phyloP scores from a whole-genome alignment of 2,888 invertebrate genomes.

The Nematopogon swammerdamellus region DNA sequence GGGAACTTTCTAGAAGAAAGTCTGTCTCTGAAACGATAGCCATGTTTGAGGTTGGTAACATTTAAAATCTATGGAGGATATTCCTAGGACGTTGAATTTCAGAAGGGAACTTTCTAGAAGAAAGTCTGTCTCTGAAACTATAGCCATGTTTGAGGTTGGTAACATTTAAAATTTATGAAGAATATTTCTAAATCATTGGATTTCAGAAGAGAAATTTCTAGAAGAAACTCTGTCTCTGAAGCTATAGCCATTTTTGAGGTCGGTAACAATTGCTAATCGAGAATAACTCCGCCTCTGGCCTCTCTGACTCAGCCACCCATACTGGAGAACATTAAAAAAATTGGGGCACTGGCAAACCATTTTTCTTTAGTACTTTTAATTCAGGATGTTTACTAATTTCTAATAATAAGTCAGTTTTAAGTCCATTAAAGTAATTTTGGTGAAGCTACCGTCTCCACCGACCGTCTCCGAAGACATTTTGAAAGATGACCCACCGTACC shows the following conservation, averaged over 20 bases:
- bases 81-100: background rate
- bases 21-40: background rate
- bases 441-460: too few species aligned
- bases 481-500: too few species aligned
- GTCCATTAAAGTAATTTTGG: too few species aligned
- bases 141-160: background rate
- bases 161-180: background rate
- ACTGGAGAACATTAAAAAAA: too few species aligned
- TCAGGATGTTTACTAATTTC: too few species aligned
- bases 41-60: background rate
- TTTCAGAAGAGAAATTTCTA: background rate
- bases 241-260: background rate
- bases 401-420: too few species aligned
- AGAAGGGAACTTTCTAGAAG: background rate
- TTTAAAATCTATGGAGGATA: background rate
- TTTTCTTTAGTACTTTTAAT: too few species aligned
- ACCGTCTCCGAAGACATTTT: too few species aligned
- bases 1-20: background rate
- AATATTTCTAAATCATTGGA: background rate
- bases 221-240: background rate
- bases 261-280: too few species aligned
- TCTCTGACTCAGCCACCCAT: too few species aligned
- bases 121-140: background rate
- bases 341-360: too few species aligned
- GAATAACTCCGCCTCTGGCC: too few species aligned